These are phyloP conservation scores for Saxidomus purpurata DNA, from an alignment of 1,140 invertebrate genomes.

Conservation along the genomic window DNA sequence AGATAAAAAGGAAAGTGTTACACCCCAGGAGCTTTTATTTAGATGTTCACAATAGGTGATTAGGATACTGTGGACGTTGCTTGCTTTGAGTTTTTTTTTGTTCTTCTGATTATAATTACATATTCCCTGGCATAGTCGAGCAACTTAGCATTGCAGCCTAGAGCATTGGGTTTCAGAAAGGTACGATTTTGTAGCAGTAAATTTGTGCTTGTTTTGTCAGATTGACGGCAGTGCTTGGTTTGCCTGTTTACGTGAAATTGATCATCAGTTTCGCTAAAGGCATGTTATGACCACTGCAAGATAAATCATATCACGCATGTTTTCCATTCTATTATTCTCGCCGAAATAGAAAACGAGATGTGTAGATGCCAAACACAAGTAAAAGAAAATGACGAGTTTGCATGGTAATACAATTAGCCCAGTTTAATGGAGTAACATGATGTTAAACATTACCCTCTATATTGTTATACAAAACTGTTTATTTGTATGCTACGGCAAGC, in stretches of 20 bases:
- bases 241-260: neutral
- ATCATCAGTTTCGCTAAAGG: neutral
- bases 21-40: too few relatives aligned
- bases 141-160: too few relatives aligned
- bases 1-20: too few relatives aligned
- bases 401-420: conserved; percentile 52
- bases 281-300: conserved; percentile 23
- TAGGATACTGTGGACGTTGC: too few relatives aligned
- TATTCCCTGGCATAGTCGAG: too few relatives aligned
- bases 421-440: conserved; percentile 54
- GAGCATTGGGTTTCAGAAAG: too few relatives aligned
- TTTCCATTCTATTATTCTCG: conserved; percentile 26
- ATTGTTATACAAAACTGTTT: conserved; percentile 66
- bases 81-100: too few relatives aligned
- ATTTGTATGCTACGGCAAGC: conserved; percentile 58
- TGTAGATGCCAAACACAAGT: conserved; percentile 3
- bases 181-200: too few relatives aligned
- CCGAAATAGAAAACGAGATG: conserved; percentile 32
- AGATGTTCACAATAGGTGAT: too few relatives aligned
- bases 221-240: conserved; percentile 2
- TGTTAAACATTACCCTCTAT: conserved; percentile 52
- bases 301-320: conserved; percentile 1
- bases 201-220: too few relatives aligned
- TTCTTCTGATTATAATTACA: too few relatives aligned
- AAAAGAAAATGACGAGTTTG: neutral